These are phyloP conservation scores for Cheilosia urbana DNA, from an alignment of 2,888 invertebrate species.

Conservation along the genomic window DNA sequence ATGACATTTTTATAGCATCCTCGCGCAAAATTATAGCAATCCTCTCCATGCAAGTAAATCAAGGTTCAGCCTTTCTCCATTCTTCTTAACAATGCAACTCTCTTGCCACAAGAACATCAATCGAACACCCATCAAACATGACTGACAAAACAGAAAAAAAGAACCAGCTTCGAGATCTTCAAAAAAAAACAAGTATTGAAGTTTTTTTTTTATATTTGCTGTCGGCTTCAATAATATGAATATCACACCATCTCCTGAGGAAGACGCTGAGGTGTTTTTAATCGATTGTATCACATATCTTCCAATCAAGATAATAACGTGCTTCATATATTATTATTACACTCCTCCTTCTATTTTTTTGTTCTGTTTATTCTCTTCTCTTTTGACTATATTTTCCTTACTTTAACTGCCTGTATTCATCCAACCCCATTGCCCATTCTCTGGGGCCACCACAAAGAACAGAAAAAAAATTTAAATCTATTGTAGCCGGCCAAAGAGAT, in stretches of 20 bases:
- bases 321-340: constrained; percentile 78
- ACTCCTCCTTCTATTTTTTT: constrained; percentile 62
- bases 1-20: too few species aligned
- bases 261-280: constrained; percentile 77
- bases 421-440: constrained; percentile 30
- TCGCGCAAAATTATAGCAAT: too few species aligned
- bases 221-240: constrained; percentile 55
- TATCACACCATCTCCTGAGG: constrained; percentile 66
- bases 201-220: background rate
- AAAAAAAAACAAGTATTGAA: background rate
- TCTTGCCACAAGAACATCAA: constrained; percentile 26
- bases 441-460: background rate
- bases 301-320: constrained; percentile 77
- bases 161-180: constrained; percentile 1
- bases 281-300: constrained; percentile 77
- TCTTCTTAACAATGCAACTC: constrained; percentile 21
- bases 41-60: too few species aligned
- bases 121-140: constrained; percentile 42
- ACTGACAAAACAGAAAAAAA: constrained; percentile 25
- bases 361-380: constrained; percentile 11
- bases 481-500: constrained; percentile 55
- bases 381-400: constrained; percentile 7
- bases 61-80: too few species aligned
- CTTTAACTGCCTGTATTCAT: constrained; percentile 39
- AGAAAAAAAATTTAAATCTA: constrained; percentile 46